phyloP scores from a whole-genome alignment of 2,888 invertebrate species.

The Celastrina argiolus region DNA sequence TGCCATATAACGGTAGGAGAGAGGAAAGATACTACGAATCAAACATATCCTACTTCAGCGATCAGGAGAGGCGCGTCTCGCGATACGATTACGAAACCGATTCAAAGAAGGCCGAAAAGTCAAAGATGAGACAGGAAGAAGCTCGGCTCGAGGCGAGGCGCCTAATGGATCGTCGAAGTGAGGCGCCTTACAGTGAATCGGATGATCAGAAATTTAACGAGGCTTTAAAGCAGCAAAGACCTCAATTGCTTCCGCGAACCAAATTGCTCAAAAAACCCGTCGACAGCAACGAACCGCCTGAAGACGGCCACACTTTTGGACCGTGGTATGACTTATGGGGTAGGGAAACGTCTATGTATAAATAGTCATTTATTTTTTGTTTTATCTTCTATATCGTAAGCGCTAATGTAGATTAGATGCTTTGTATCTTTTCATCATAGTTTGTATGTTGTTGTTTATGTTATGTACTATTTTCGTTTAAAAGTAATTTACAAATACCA shows the following conservation, averaged over 20 bases:
- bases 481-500: slow-evolving; percentile 4
- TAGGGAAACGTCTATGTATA: slow-evolving; percentile 82
- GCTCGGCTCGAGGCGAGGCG: slow-evolving; percentile 66
- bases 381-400: slow-evolving; percentile 24
- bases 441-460: slow-evolving; percentile 21
- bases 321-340: slow-evolving; percentile 95
- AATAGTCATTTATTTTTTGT: slow-evolving; percentile 58
- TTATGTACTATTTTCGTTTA: slow-evolving; percentile 18
- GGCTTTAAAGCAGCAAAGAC: slow-evolving; percentile 70
- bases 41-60: slow-evolving; percentile 70
- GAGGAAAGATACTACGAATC: slow-evolving; percentile 69
- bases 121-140: slow-evolving; percentile 71
- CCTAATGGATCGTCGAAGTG: slow-evolving; percentile 59
- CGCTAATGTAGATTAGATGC: slow-evolving; percentile 16
- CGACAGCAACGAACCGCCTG: slow-evolving; percentile 68
- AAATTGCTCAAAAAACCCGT: slow-evolving; percentile 80
- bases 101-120: slow-evolving; percentile 74
- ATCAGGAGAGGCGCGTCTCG: slow-evolving; percentile 61
- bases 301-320: slow-evolving; percentile 86
- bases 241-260: slow-evolving; percentile 82
- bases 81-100: slow-evolving; percentile 73
- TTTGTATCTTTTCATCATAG: slow-evolving; percentile 22
- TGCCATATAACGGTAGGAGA: slow-evolving; percentile 61
- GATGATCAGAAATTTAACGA: slow-evolving; percentile 78
- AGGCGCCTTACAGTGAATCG: slow-evolving; percentile 70